These are phyloP conservation scores for Leptothorax acervorum DNA, from an alignment of 2,888 invertebrate species.

Conservation along the genomic window DNA sequence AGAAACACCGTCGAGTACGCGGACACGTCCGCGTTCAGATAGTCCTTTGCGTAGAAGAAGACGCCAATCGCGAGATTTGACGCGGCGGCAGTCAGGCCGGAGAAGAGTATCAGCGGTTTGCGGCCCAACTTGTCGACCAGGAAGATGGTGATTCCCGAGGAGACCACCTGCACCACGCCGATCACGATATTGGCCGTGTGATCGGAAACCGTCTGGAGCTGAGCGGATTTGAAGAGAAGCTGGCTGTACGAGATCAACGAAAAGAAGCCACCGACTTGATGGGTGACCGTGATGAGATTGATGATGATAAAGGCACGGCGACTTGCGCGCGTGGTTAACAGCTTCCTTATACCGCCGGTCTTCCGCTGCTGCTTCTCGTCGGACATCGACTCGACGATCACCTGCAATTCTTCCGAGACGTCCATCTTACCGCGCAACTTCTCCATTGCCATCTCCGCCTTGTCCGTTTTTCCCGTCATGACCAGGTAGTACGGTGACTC, in stretches of 20 bases:
- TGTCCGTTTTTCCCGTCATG: constrained; percentile 79
- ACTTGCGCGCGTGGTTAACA: constrained; percentile 75
- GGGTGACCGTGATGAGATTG: constrained; percentile 84
- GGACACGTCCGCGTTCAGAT: constrained; percentile 62
- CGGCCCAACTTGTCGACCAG: constrained; percentile 85
- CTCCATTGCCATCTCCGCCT: constrained; percentile 84
- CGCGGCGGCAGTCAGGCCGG: constrained; percentile 73
- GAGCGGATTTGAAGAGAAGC: constrained; percentile 84
- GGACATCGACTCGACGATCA: constrained; percentile 64
- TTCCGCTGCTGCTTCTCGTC: constrained; percentile 31
- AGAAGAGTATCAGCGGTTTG: constrained; percentile 84
- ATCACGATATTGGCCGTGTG: constrained; percentile 76
- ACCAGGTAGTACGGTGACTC: constrained; percentile 86
- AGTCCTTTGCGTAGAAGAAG: constrained; percentile 75
- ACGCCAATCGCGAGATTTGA: constrained; percentile 72
- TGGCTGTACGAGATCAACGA: constrained; percentile 82
- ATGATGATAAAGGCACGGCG: constrained; percentile 85
- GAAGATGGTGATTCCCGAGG: constrained; percentile 79
- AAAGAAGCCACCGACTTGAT: constrained; percentile 85
- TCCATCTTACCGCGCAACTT: constrained; percentile 85
- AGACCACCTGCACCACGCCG: constrained; percentile 77
- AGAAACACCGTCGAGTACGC: constrained; percentile 68
- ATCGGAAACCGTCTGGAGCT: constrained; percentile 65
- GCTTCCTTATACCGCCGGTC: constrained; percentile 60
- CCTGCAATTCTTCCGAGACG: constrained; percentile 86